phyloP scores from a whole-genome alignment of 2,888 invertebrate genomes.

The Ennomos fuscantarius region DNA sequence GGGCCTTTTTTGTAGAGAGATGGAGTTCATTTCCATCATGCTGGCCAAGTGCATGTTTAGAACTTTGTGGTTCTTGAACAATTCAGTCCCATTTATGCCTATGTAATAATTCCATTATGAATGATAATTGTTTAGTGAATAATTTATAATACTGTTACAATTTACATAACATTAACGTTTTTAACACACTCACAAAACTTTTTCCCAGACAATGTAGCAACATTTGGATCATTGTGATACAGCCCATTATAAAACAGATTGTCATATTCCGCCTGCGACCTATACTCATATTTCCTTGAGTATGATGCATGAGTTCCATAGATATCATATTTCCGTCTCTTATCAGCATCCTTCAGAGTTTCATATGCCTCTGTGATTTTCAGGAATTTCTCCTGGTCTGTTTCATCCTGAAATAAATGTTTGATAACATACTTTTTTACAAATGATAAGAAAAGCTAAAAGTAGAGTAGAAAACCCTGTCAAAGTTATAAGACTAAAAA shows the following conservation, averaged over 20 bases:
- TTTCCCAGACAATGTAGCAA: constrained; percentile 89
- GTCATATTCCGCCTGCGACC: constrained; percentile 87
- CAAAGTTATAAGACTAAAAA: too few species aligned
- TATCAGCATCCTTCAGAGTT: constrained; percentile 92
- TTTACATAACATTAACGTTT: background rate
- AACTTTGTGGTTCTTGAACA: too few species aligned
- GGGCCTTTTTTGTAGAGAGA: too few species aligned
- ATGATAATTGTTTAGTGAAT: too few species aligned
- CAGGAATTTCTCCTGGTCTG: constrained; percentile 90
- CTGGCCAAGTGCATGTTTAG: too few species aligned
- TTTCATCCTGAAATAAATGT: constrained; percentile 85
- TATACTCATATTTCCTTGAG: constrained; percentile 83
- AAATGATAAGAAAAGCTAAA: too few species aligned
- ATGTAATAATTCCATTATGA: too few species aligned
- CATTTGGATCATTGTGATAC: constrained; percentile 93
- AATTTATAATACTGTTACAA: too few species aligned
- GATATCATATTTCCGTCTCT: constrained; percentile 91
- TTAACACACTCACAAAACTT: constrained; percentile 88
- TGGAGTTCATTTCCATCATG: too few species aligned
- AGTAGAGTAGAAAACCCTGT: too few species aligned
- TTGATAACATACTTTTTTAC: background rate
- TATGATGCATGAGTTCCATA: constrained; percentile 88
- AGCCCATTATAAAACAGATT: constrained; percentile 94
- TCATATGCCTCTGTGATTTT: constrained; percentile 94
- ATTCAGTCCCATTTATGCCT: too few species aligned